A percentile compares a stretch with the other conserved stretches of the same genome.
Conservation (phyloP, 2,113 vertebrate species). For the Kryptolebias marmoratus region DNA sequence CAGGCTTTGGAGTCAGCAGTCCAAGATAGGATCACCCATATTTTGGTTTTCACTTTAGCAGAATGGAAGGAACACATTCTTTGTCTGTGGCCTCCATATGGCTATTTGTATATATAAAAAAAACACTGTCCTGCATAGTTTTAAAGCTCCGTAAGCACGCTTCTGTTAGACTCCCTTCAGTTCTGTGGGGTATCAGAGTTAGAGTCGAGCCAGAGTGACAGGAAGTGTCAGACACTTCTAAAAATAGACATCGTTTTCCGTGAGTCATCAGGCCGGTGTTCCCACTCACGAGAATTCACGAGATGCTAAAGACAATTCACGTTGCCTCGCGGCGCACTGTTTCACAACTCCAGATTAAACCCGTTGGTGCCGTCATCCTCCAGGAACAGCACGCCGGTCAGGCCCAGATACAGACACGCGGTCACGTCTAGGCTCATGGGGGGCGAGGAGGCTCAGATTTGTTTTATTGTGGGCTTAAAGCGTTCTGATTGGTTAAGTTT, state of each 20-base stretch:
- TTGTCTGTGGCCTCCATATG: not conserved
- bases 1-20: not conserved
- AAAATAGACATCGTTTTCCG: constrained; percentile 61
- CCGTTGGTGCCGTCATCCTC: not conserved
- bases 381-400: not conserved
- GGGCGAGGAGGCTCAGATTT: not conserved
- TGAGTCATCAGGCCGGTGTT: constrained; percentile 57
- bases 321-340: not conserved
- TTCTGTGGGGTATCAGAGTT: constrained; percentile 31
- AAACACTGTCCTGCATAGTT: constrained; percentile 1
- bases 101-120: not conserved
- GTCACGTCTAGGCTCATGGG: not conserved
- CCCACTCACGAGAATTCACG: constrained; percentile 12
- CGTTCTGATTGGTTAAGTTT: not conserved
- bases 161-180: not conserved
- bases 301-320: constrained; percentile 19
- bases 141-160: not conserved
- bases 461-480: not conserved
- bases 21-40: not conserved
- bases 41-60: not conserved
- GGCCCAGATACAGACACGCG: not conserved
- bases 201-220: constrained; percentile 57
- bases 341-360: not conserved
- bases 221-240: constrained; percentile 42
- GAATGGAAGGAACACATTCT: not conserved